Base-by-base conservation (phyloP, 2,113 vertebrate species). In the Nothocercus julius region DNA sequence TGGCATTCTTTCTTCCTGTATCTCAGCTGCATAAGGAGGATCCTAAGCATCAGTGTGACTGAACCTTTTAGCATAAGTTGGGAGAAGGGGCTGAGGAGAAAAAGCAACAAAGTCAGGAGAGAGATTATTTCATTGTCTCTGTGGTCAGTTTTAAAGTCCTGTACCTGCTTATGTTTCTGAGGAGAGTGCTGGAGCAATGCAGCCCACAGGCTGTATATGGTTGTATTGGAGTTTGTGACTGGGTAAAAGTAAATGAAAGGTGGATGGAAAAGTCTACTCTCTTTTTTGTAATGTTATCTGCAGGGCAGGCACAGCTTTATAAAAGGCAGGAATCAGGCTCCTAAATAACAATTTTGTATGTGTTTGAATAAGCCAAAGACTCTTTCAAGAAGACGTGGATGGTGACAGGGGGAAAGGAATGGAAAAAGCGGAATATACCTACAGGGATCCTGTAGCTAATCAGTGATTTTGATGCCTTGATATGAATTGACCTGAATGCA, bases 401-500 rank as follows among this genome's bases (percentile, higher is more conserved):
- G 11, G 12, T 85, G 38, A 20, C 34, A 2, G 11, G 8, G 16
- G 20, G 32, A 89, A 94, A 87, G 38, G n/a, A 85, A 53, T 7
- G 15, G 22, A 45, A 66, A 67, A 69, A 84, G 3, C 7, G 27
- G 24, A 51, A 5, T 10, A 13, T 9, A 28, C 0, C 0, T 64
- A 25, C 17, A 78, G 72, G 90, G 38, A 36, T 78, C n/a, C 20
- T 69, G 32, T 69, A 63, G 73, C 1, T 5, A 78, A 75, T 67
- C 3, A 85, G 64, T 58, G 12, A 40, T 91, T 89, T 24, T 61
- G 63, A 78, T 91, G 63, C 63, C 19, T 42, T 34, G 44, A 70
- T 89, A 15, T 25, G 77, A 96, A 85, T 22, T 92, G 42, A 70
- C 36, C 90, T 45, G 59, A 90, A 61, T 78, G 81, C 42, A 78